phyloP scores from a whole-genome alignment of 2,113 vertebrate genomes.

The Triplophysa tibetana region DNA sequence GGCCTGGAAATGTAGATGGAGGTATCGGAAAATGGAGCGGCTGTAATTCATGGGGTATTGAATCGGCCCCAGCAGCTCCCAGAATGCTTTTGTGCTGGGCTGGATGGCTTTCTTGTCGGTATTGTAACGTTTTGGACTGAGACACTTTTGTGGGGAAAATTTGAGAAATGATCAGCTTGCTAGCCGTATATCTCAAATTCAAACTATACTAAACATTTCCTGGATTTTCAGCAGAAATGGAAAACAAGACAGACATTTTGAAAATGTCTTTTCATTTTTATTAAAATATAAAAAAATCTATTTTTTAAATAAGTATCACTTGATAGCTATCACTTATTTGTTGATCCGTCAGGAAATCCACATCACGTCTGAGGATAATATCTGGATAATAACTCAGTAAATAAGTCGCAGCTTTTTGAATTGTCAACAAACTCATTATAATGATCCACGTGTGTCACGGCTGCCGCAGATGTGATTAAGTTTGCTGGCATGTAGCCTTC shows the following conservation, averaged over 20 bases:
- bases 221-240: too few relatives aligned
- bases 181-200: neutral
- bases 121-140: slow-evolving; percentile 50
- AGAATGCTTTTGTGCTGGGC: slow-evolving; percentile 23
- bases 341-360: neutral
- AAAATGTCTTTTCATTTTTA: too few relatives aligned
- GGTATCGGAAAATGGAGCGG: neutral
- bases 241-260: too few relatives aligned
- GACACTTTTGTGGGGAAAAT: slow-evolving; percentile 54
- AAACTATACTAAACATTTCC: neutral
- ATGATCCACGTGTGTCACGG: slow-evolving; percentile 14
- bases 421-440: slow-evolving; percentile 30
- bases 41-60: slow-evolving; percentile 47
- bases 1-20: slow-evolving; percentile 13
- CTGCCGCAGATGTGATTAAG: slow-evolving; percentile 27
- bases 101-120: slow-evolving; percentile 43
- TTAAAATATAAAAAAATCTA: too few relatives aligned
- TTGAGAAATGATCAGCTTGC: slow-evolving; percentile 60
- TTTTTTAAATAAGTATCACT: too few relatives aligned
- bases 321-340: neutral
- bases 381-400: slow-evolving; percentile 10
- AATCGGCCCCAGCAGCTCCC: slow-evolving; percentile 28
- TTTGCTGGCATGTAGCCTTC: neutral
- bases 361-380: neutral
- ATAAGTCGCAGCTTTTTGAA: neutral